Percentiles rank a stretch among this genome's conserved stretches.
Evolutionary conservation across 2,888 invertebrate species (phyloP).

Genomic region (Cheilosia variabilis): DNA sequence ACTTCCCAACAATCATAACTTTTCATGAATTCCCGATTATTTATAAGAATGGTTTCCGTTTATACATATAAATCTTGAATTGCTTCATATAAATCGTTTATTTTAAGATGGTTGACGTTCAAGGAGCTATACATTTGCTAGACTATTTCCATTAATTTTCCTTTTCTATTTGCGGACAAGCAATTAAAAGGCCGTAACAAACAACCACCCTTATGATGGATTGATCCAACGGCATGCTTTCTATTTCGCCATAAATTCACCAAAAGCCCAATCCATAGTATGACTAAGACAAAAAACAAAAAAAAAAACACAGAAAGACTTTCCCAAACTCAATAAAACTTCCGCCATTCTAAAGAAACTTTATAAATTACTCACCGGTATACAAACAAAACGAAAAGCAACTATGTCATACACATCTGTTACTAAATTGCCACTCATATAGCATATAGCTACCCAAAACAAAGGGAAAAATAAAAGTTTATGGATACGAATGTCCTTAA

Average conservation of each 20-base stretch:
- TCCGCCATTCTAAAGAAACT: constrained; percentile 31
- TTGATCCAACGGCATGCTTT: too few species aligned
- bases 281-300: not conserved
- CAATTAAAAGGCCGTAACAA: too few species aligned
- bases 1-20: too few species aligned
- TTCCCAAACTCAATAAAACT: constrained; percentile 34
- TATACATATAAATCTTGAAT: too few species aligned
- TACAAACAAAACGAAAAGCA: constrained; percentile 9
- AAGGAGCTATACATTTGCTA: too few species aligned
- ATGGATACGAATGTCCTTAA: constrained; percentile 30
- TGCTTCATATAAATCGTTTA: too few species aligned
- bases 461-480: constrained; percentile 13
- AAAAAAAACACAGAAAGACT: constrained; percentile 4
- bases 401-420: constrained; percentile 31
- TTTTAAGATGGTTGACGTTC: too few species aligned
- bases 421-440: not conserved
- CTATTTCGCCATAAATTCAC: constrained; percentile 4
- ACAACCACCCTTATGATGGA: too few species aligned
- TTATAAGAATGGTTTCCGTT: too few species aligned
- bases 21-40: too few species aligned
- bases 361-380: constrained; percentile 42
- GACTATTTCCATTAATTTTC: too few species aligned
- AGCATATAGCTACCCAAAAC: not conserved
- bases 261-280: not conserved
- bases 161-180: too few species aligned